Conservation (phyloP, 2,888 invertebrate species). For the Cotesia congregata region DNA sequence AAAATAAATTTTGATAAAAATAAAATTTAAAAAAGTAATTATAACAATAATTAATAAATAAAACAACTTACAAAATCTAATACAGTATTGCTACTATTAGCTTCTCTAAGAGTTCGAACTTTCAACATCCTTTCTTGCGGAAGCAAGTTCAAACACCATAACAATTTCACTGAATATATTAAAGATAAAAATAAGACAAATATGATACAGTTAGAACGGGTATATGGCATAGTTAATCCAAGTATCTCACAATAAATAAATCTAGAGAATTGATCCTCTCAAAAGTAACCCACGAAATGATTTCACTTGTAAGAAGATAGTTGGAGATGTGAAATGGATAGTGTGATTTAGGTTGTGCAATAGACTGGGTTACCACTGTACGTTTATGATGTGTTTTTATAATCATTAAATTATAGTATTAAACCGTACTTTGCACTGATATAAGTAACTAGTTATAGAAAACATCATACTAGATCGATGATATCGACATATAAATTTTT, state of each 20-base stretch:
- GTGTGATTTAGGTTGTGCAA: constrained; percentile 1
- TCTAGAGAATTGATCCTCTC: background rate
- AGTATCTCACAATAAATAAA: background rate
- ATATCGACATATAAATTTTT: background rate
- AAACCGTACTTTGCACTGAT: background rate
- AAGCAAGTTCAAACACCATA: background rate
- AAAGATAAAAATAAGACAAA: background rate
- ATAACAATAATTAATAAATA: background rate
- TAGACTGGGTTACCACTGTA: background rate
- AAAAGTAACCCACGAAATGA: background rate
- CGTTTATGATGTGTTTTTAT: constrained; percentile 1
- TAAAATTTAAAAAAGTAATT: too few species aligned
- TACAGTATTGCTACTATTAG: background rate
- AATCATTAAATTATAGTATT: background rate
- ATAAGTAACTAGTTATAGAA: background rate
- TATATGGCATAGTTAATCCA: background rate
- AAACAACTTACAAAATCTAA: background rate
- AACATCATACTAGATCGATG: background rate
- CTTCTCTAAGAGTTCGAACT: background rate
- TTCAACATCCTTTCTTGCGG: background rate
- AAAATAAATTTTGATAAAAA: too few species aligned
- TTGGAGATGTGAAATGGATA: background rate
- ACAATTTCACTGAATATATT: background rate
- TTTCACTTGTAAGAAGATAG: background rate
- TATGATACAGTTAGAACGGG: background rate